Evolutionary conservation across 2,888 invertebrate species (phyloP).

Genomic region (Thereva unica): DNA sequence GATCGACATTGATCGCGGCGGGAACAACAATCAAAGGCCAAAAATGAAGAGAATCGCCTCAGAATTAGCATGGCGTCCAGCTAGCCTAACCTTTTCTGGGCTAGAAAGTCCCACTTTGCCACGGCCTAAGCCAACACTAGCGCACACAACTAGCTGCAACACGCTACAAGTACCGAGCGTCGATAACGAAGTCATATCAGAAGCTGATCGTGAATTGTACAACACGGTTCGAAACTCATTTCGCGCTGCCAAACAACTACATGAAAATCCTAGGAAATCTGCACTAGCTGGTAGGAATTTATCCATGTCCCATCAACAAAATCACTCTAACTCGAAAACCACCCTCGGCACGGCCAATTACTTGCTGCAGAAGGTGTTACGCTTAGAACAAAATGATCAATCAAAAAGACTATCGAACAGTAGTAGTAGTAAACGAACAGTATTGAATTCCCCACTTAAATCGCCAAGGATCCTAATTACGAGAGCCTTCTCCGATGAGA

Average conservation of each 20-base stretch:
- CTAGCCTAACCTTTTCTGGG: constrained; percentile 46
- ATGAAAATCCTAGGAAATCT: constrained; percentile 21
- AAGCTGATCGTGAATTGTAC: constrained; percentile 54
- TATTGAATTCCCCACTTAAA: constrained; percentile 55
- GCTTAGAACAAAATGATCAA: constrained; percentile 55
- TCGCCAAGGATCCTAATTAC: constrained; percentile 75
- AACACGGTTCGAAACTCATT: constrained; percentile 46
- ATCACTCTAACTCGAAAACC: not conserved
- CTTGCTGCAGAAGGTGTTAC: constrained; percentile 61
- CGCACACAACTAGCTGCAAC: constrained; percentile 71
- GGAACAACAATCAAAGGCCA: constrained; percentile 44
- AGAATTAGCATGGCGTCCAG: constrained; percentile 61
- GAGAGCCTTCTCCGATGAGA: constrained; percentile 73
- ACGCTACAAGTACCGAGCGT: constrained; percentile 64
- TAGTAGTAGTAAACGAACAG: constrained; percentile 42
- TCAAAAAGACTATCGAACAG: constrained; percentile 44
- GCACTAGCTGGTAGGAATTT: constrained; percentile 18
- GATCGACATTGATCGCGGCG: constrained; percentile 57
- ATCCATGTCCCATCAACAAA: not conserved
- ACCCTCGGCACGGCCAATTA: constrained; percentile 36
- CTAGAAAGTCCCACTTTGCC: constrained; percentile 47
- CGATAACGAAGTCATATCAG: constrained; percentile 53
- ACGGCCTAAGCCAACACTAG: constrained; percentile 57
- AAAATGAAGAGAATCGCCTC: constrained; percentile 60
- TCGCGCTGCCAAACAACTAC: constrained; percentile 38